Conservation (phyloP, 2,113 vertebrate species). For the Triplophysa rosa region DNA sequence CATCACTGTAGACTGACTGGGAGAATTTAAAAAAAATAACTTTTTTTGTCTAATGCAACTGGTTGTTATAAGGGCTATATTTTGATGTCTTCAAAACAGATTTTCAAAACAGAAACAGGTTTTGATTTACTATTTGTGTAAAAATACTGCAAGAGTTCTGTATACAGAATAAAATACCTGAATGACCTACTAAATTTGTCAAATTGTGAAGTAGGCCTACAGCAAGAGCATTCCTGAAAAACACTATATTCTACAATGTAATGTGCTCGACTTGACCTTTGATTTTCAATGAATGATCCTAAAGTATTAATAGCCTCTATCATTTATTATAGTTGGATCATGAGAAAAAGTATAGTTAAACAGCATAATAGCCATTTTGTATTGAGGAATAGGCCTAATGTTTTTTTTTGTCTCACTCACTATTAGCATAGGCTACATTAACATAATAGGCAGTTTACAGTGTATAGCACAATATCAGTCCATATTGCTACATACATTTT, state of each 20-base stretch:
- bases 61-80: background rate
- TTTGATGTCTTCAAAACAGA: background rate
- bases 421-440: too few relatives aligned
- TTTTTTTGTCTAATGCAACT: constrained; percentile 3
- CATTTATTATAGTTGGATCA: too few relatives aligned
- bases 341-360: too few relatives aligned
- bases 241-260: background rate
- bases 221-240: background rate
- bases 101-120: too few relatives aligned
- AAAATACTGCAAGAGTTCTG: background rate
- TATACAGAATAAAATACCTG: background rate
- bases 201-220: background rate
- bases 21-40: constrained; percentile 27
- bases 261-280: background rate
- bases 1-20: background rate
- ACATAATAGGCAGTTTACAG: too few relatives aligned
- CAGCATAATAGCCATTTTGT: too few relatives aligned
- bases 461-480: too few relatives aligned
- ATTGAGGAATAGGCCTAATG: too few relatives aligned
- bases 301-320: too few relatives aligned
- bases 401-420: too few relatives aligned
- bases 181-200: background rate
- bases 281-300: background rate
- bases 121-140: background rate
- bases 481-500: too few relatives aligned